Conservation (phyloP, 2,113 vertebrate genomes). For the Hiodon tergisus region DNA sequence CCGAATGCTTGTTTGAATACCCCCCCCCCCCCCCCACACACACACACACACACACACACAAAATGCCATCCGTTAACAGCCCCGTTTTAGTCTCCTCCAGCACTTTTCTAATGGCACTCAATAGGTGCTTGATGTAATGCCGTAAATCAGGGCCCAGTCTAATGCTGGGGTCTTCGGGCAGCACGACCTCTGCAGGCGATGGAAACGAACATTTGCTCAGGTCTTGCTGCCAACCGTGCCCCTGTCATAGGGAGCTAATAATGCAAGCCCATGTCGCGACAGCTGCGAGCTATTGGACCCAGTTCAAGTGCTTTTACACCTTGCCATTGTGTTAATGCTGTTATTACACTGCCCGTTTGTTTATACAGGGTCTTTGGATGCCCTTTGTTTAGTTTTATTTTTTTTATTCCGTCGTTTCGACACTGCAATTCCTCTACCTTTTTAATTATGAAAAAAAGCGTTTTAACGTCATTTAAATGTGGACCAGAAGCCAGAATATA, state of each 20-base stretch:
- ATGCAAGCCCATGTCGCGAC: conserved; percentile 39
- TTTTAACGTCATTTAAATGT: background rate
- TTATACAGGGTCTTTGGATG: conserved; percentile 27
- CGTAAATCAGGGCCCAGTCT: conserved; percentile 56
- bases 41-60: conserved; percentile 4
- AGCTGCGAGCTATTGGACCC: conserved; percentile 41
- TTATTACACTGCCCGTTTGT: conserved; percentile 31
- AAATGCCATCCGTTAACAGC: conserved; percentile 38
- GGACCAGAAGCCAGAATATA: background rate
- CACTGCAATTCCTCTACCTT: background rate
- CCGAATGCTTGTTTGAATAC: no score
- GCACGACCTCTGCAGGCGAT: conserved; percentile 38
- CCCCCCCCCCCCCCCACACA: no score
- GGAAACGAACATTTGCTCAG: conserved; percentile 56
- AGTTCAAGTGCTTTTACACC: conserved; percentile 37
- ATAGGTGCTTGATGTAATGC: conserved; percentile 51
- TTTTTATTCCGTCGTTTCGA: no score
- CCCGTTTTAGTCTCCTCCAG: conserved; percentile 46
- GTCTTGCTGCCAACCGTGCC: conserved; percentile 37
- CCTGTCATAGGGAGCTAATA: conserved; percentile 38
- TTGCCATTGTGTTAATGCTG: no score
- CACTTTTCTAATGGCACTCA: conserved; percentile 51
- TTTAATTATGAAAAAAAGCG: background rate
- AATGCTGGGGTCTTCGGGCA: conserved; percentile 31
- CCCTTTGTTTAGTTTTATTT: conserved; percentile 24